Percentiles rank a stretch among this genome's conserved stretches.
Evolutionary conservation across 2,797 vertebrate species (phyloP).

Genomic region (Silurus aristotelis): DNA sequence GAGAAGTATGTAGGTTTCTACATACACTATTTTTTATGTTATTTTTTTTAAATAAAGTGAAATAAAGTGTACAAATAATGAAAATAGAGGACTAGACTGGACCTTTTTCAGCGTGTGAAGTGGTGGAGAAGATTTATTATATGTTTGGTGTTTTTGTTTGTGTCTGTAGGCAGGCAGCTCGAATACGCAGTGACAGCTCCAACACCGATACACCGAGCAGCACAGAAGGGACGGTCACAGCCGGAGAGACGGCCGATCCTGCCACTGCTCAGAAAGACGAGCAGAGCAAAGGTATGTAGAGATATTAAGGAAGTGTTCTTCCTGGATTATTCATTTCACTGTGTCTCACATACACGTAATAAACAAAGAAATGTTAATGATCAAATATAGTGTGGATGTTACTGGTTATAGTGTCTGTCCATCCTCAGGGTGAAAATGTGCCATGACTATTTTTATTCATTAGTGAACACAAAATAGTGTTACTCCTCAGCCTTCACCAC

Average conservation of each 20-base stretch:
- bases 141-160: neutral
- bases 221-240: conserved; percentile 55
- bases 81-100: neutral
- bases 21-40: neutral
- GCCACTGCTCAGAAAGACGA: conserved; percentile 60
- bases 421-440: neutral
- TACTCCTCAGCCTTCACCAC: neutral
- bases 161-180: conserved; percentile 66
- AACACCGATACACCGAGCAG: conserved; percentile 61
- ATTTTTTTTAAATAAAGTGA: no score
- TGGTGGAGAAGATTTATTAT: no score
- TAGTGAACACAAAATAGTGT: neutral
- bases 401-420: neutral
- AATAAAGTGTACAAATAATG: neutral
- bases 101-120: neutral
- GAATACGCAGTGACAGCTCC: conserved; percentile 83
- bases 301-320: neutral
- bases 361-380: neutral
- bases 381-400: neutral
- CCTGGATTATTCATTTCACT: neutral
- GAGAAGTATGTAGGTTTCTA: neutral
- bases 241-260: conserved; percentile 59
- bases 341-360: neutral
- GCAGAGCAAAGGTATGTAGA: conserved; percentile 76
- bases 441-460: neutral